phyloP scores from a whole-genome alignment of 2,888 invertebrate genomes.

The Lamellibrachia columna region DNA sequence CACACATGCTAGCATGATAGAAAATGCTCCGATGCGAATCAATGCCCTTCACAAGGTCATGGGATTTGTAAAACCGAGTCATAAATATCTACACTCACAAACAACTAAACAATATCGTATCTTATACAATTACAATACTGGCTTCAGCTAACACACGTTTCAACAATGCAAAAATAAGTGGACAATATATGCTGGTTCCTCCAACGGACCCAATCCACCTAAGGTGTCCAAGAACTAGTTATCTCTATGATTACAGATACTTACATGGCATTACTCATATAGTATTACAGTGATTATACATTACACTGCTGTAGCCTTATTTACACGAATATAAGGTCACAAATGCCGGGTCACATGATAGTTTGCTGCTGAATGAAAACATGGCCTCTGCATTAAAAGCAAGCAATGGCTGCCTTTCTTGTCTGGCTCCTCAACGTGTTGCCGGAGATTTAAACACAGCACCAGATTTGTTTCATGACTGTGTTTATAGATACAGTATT shows the following conservation, averaged over 20 bases:
- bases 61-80: background rate
- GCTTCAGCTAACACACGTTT: background rate
- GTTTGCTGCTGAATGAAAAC: background rate
- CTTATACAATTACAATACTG: conserved; percentile 2
- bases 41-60: conserved; percentile 11
- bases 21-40: conserved; percentile 1
- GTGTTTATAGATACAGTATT: background rate
- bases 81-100: background rate
- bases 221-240: background rate
- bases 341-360: background rate
- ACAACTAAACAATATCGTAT: background rate
- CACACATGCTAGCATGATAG: background rate
- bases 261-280: background rate
- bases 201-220: background rate
- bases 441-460: background rate
- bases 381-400: background rate
- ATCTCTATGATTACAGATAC: background rate
- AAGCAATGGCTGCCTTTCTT: background rate
- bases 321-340: background rate
- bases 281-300: background rate
- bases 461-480: background rate
- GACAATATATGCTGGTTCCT: background rate
- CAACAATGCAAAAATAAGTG: background rate
- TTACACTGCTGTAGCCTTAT: background rate
- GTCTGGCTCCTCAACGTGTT: background rate